A percentile compares a stretch with the other conserved stretches of the same genome.
phyloP scores from a whole-genome alignment of 2,888 invertebrate species.

The Idaea dimidiata region DNA sequence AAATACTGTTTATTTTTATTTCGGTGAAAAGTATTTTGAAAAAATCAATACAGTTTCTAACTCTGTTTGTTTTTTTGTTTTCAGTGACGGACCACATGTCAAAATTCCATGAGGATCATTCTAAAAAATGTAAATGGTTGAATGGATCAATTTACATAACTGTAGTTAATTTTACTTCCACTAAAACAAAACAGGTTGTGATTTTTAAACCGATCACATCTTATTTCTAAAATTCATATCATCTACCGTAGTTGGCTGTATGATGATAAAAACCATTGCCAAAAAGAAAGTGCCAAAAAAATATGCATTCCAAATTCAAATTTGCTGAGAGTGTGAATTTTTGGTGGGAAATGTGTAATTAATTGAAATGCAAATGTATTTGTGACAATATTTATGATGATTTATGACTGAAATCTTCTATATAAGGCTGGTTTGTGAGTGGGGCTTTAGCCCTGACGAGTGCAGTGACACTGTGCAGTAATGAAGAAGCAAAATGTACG shows the following conservation, averaged over 20 bases:
- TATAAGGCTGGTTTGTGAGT: conserved; percentile 39
- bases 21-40: conserved; percentile 3
- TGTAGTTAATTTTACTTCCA: conserved; percentile 47
- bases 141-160: conserved; percentile 67
- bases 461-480: conserved; percentile 69
- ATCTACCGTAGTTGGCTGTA: conserved; percentile 45
- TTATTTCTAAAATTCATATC: conserved; percentile 41
- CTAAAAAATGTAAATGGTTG: conserved; percentile 20
- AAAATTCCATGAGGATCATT: neutral
- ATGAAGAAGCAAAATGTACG: conserved; percentile 99
- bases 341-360: conserved; percentile 16
- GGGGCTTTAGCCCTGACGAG: conserved; percentile 64
- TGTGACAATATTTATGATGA: conserved; percentile 29
- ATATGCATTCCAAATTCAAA: conserved; percentile 46
- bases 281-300: conserved; percentile 34
- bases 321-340: conserved; percentile 26
- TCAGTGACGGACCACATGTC: conserved; percentile 11
- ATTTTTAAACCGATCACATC: conserved; percentile 41
- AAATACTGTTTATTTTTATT: conserved; percentile 1
- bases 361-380: neutral
- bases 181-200: conserved; percentile 42
- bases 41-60: neutral
- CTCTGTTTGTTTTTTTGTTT: conserved; percentile 6
- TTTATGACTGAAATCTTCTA: conserved; percentile 40
- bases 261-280: conserved; percentile 31